Conservation (phyloP, 2,113 vertebrate genomes). For the Rhipidura dahli region DNA sequence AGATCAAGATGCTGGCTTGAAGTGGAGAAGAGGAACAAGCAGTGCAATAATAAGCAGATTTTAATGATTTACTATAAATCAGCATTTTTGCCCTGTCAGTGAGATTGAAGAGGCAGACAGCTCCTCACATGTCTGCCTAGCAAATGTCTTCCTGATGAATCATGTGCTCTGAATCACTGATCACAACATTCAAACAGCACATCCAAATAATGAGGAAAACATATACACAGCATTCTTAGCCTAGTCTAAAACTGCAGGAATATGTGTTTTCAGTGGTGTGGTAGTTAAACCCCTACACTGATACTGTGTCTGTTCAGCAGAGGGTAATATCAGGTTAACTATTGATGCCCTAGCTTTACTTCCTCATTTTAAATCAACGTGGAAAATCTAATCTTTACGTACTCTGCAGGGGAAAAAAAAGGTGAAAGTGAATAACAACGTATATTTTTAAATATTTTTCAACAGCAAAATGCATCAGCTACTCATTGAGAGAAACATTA, state of each 20-base stretch:
- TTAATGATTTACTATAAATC: conserved; percentile 95
- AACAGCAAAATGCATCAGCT: not conserved
- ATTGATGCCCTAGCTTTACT: conserved; percentile 60
- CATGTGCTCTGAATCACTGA: conserved; percentile 87
- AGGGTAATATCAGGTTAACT: conserved; percentile 68
- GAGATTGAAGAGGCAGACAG: conserved; percentile 91
- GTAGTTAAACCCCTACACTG: conserved; percentile 56
- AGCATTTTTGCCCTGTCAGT: conserved; percentile 92
- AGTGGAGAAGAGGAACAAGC: conserved; percentile 80
- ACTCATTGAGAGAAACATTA: not conserved
- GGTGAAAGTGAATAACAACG: not conserved
- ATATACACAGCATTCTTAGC: conserved; percentile 72
- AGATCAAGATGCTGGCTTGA: conserved; percentile 79
- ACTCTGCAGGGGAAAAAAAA: not conserved
- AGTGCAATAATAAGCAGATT: conserved; percentile 89
- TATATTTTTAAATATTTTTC: not conserved
- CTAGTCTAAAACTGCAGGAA: conserved; percentile 69
- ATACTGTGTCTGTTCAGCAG: conserved; percentile 52
- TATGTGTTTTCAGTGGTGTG: conserved; percentile 67
- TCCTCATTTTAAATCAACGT: conserved; percentile 34
- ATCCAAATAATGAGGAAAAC: conserved; percentile 83
- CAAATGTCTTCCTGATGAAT: conserved; percentile 91
- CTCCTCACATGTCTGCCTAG: conserved; percentile 84
- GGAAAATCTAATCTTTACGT: conserved; percentile 61
- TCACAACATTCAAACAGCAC: conserved; percentile 84